Evolutionary conservation across 2,797 vertebrate genomes (phyloP), one percentile per base, ranked within the genome.

Genomic region (Rhinichthys osculus): DNA sequence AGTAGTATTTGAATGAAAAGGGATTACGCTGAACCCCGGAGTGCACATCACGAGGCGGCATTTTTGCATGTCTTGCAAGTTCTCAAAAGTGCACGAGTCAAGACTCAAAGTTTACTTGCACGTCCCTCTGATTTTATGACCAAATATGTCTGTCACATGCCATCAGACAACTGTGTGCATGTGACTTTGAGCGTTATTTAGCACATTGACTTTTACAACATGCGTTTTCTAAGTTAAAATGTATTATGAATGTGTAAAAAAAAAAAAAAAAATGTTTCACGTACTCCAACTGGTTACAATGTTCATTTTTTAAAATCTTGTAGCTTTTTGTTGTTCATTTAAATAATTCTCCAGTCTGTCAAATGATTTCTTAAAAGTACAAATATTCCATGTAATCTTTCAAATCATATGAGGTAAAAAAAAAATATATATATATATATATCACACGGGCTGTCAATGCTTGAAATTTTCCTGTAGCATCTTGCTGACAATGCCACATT

Each of bases 131-230:
- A n/a, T 67, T 87, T 84, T 88, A 88, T 85, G 72, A 69, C 44
- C 66, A 52, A 67, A 57, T 77, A 72, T 62, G 62, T 86, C 40
- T 67, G 78, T 85, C 83, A 81, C 85, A 67, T 86, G 87, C 40
- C 27, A 72, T 57, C 54, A n/a, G 30, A 42, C 44, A 30, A 69
- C 40, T 54, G 19, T 71, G 54, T 64, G 17, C 62, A n/a, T 80
- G 64, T 84, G 73, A 42, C 21, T 47, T 23, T 59, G 42, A 69
- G 33, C 6, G 1, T 66, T 19, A 57, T 14, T 83, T 70, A 44
- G 21, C 16, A 19, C 52, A 23, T 77, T 78, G 35, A 83, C 30
- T 17, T 82, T 30, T 57, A 16, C 6, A 13, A 47, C 59, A 11
- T 4, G 3, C 23, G 33, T 16, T 16, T 77, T n/a, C 7, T n/a